Base-by-base conservation (phyloP, 2,113 vertebrate species). In the Gila orcuttii region DNA sequence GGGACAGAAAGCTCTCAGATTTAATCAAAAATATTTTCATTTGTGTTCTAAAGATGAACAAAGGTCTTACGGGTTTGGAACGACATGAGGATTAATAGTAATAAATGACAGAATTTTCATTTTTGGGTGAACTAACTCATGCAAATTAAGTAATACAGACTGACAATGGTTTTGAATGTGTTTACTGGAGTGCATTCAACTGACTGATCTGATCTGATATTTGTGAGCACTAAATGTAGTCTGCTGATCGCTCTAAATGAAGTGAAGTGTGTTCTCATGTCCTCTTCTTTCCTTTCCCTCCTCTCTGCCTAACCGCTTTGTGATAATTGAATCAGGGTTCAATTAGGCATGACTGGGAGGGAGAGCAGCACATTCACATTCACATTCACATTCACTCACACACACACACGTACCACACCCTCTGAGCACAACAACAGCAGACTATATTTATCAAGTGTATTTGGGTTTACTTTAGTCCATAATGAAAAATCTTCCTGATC, bases 291-390 rank as follows among this genome's bases (percentile, higher is more conserved):
- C 68, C 47, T 73, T 82, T 78, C 68, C 78, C 86, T 64, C 33
- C 60, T 85, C 79, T 59, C 23, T 82, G 47, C 31, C 33, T 21
- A 85, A 86, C 79, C 47, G 59, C 81, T 88, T 50, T 75, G 47
- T 79, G 85, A 62, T 86, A 84, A 86, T 52, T 86, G 69, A 84
- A 86, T 86, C 69, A 84, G 71, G 77, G 71, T 86, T 84, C 77
- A 84, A 77, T 86, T 89, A 81, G 76, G 76, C n/a, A 84, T 86
- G 76, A 79, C 62, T 28, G 50, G 21, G 19, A 80, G 66, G 45
- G 64, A 31, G 25, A 39, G 66, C 77, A 74, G 50, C 13, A 71
- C 62, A 87, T 60, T 62, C 68, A 66, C 69, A 36, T 12, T 62
- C 68, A 66, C 69, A 36, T 12, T 15, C 45, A 57, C 57, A 6